Conservation (phyloP, 2,113 vertebrate genomes). For the Acanthisitta chloris region DNA sequence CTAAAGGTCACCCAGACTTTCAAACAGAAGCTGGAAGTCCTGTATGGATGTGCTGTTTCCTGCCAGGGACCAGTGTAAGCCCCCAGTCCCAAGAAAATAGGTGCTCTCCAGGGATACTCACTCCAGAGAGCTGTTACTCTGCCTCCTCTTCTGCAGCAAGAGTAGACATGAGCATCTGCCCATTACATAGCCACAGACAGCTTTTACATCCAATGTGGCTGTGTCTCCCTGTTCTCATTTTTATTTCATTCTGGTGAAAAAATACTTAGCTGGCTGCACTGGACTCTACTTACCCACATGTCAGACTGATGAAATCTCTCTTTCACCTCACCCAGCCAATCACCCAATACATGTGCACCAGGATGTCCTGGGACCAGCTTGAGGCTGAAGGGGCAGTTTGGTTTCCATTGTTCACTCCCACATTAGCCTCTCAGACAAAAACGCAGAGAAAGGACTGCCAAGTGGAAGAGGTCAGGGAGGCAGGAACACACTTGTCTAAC, state of each 20-base stretch:
- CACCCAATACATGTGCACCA: background rate
- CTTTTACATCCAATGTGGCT: background rate
- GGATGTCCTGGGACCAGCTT: background rate
- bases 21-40: background rate
- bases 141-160: background rate
- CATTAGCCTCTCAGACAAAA: background rate
- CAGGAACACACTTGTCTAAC: background rate
- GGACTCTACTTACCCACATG: background rate
- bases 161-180: background rate
- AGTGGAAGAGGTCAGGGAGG: slow-evolving; percentile 8
- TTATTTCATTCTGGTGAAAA: background rate
- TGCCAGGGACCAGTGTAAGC: background rate
- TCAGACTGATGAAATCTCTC: background rate
- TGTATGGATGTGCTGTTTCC: rapidly evolving
- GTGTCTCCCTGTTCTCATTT: background rate
- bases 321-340: background rate
- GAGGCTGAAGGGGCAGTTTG: background rate
- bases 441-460: background rate
- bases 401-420: background rate
- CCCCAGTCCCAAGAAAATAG: background rate
- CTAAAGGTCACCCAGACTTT: background rate
- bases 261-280: background rate
- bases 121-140: background rate
- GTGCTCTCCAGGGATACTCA: background rate
- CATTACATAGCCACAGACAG: background rate